phyloP scores from a whole-genome alignment of 2,888 invertebrate genomes.

The Oasisia sp. region DNA sequence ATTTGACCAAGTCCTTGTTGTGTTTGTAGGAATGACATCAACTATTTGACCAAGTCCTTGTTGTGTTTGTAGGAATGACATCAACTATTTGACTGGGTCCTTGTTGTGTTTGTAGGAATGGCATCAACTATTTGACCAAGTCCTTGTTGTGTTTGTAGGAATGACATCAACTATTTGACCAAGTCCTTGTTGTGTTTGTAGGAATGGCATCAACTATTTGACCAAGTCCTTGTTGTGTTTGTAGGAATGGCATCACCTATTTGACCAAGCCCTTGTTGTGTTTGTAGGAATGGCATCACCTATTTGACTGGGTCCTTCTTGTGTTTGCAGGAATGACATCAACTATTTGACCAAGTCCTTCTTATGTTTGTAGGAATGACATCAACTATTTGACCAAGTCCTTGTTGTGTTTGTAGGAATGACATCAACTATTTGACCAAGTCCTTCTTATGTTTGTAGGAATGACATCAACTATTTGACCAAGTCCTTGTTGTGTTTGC shows the following conservation, averaged over 20 bases:
- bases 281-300: too few relatives aligned
- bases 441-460: neutral
- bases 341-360: too few relatives aligned
- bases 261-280: too few relatives aligned
- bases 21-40: slow-evolving; percentile 80
- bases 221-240: too few relatives aligned
- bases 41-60: slow-evolving; percentile 97
- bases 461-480: neutral
- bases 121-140: neutral
- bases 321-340: too few relatives aligned
- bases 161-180: slow-evolving; percentile 93
- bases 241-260: too few relatives aligned
- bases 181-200: slow-evolving; percentile 75
- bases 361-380: slow-evolving; percentile 82
- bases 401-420: too few relatives aligned
- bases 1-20: neutral
- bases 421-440: neutral
- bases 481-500: neutral
- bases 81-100: too few relatives aligned
- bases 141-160: slow-evolving; percentile 67
- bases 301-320: too few relatives aligned
- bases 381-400: too few relatives aligned
- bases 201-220: too few relatives aligned
- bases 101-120: neutral
- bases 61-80: slow-evolving; percentile 97